Base-by-base conservation (phyloP, 1,140 invertebrate genomes). In the Gonioctena quinquepunctata region DNA sequence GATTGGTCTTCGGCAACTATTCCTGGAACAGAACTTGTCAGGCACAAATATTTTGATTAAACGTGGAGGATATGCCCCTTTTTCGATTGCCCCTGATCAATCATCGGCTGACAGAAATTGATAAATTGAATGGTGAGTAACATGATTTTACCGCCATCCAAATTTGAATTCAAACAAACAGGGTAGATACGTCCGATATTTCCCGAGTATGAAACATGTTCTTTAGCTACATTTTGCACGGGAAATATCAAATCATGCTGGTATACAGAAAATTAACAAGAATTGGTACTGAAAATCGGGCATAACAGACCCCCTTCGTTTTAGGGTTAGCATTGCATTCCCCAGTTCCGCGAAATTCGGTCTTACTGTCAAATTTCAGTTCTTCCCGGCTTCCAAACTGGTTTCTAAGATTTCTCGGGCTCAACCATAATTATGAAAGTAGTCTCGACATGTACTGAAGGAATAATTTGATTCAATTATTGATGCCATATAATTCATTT, bases 51-150 rank as follows among this genome's bases (percentile, higher is more conserved):
- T 94, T 75, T 87, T 94, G 70, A 89, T 94, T 57, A 94, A 94
- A 83, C 89, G 91, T 75, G 92, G 92, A 73, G 93, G 93, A 76
- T 95, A 94, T 83, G 93, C 93, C 25, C n/a, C n/a, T n/a, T 95
- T 96, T 84, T 91, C 94, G 62, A 93, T 95, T 81, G 94, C 92
- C 81, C 86, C 89, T 33, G 93, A 95, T 84, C 92, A 94, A 79
- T 91, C 89, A n/a, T 89, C 90, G 49, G 92, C 92, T 18, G 92
- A 94, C 84, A 91, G 89, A 75, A 42, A 94, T 94, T 79, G 91
- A 93, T 83, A 92, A 91, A 80, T 86, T 92, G 56, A 90, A 91
- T 81, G 91, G 91, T 92, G 87, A 87, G 88, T 83, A 1, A 42
- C 11, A 42, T 42, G 16, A 42, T n/a, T 0, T 42, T 42, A 42